Evolutionary conservation across 2,797 vertebrate species (phyloP), one percentile per base, ranked within the genome.

Genomic region (Craterocephalus amniculus): DNA sequence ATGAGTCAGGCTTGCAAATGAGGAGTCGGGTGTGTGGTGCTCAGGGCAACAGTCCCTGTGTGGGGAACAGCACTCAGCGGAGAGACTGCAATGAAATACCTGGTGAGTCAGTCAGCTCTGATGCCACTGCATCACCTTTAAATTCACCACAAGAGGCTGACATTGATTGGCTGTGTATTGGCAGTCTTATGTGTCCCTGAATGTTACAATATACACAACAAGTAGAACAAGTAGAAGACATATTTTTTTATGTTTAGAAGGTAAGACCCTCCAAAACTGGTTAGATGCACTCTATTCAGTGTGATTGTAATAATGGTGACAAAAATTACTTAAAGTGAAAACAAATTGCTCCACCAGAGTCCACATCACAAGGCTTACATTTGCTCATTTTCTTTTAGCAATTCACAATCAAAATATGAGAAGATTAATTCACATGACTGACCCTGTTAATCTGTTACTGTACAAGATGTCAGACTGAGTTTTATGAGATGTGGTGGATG

Each of bases 71-170:
- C 94, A 98, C 96, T 0, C 95, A 99, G 91, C 95, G 92, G 76
- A 93, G 96, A 77, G 95, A 96, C 70, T 99, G 98, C 91, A 97
- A 96, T 20, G 97, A 99, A 89, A 98, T 98, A 77, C 97, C 98
- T 0, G 97, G 98, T 99, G 90, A 61, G 92, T 83, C 26, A 3
- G 6, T 43, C n/a, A 5, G 32, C n/a, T 29, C 27, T 20, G 54
- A 61, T 22, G 1, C 35, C 36, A 22, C 2, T 20, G 35, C 58
- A 35, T 61, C 40, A 16, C 49, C 43, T 29, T 40, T 13, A 2
- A 35, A 27, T 4, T 31, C 51, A 1, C 32, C 26, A 10, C 4
- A 2, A 34, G 38, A 55, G 45, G 32, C 49, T 14, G 6, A 48
- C 34, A 40, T 32, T 12, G 13, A n/a, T n/a, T n/a, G n/a, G 31